Base-by-base conservation (phyloP, 37 sponge, comb jelly and placozoan genomes). In the Bolinopsis microptera region DNA sequence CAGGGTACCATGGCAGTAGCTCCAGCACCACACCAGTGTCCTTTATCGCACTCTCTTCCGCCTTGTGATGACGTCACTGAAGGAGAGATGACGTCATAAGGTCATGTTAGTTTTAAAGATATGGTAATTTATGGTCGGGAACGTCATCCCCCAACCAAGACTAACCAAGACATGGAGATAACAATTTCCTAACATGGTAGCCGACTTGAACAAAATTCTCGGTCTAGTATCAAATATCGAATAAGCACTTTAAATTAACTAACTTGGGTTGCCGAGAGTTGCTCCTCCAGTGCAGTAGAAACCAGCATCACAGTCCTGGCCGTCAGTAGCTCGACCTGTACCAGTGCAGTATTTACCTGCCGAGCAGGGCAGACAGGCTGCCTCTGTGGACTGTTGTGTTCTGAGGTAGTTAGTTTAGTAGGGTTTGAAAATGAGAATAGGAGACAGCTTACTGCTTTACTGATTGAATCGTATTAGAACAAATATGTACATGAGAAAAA, bases 41-140 rank as follows among this genome's bases (percentile, higher is more conserved):
- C 90, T 86, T 24, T 41, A 9, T 86, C 61, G 39, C 90, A 86
- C 90, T 86, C 90, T 48, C 26, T 86, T 0, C 90, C 90, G 1
- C 90, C 90, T 41, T 86, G 61, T 5, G 41, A 23, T 22, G 90
- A 33, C 8, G 26, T 39, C 48, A 38, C 90, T 86, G 90, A 8
- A 30, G 61, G 30, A 72, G 5, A 8, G 26, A 72, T 8, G 75
- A 30, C 18, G 75, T n/a, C 18, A 72, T 30, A 72, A 13, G 21
- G 13, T n/a, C n/a, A n/a, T n/a, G n/a, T n/a, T n/a, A n/a, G n/a
- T n/a, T n/a, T n/a, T n/a, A n/a, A n/a, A n/a, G n/a, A n/a, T n/a
- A n/a, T n/a, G n/a, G n/a, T n/a, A n/a, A n/a, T n/a, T n/a, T n/a
- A n/a, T n/a, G n/a, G n/a, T n/a, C n/a, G n/a, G n/a, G n/a, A n/a